Percentiles rank a stretch among this genome's conserved stretches.
These are phyloP conservation scores for Meiosimyza decipiens DNA, from an alignment of 2,888 invertebrate genomes.

Conservation along the genomic window DNA sequence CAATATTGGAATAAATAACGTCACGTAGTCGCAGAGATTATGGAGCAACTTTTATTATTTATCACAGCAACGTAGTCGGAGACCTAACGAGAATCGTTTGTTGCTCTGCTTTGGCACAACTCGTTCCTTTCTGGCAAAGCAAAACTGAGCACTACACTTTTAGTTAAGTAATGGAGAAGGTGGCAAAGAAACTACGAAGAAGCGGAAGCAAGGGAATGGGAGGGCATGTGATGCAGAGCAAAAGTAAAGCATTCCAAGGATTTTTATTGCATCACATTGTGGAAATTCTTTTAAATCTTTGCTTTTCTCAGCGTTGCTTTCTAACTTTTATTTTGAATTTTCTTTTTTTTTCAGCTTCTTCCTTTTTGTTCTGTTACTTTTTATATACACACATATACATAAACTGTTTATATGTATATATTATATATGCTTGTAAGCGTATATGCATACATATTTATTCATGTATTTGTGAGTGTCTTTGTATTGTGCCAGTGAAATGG, in stretches of 20 bases:
- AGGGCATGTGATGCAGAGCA: neutral
- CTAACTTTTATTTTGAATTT: slow-evolving; percentile 23
- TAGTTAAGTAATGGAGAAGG: neutral
- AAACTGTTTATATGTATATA: neutral
- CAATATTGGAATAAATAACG: slow-evolving; percentile 65
- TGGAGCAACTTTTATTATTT: slow-evolving; percentile 58
- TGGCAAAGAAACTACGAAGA: neutral
- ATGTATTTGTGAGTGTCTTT: slow-evolving; percentile 14
- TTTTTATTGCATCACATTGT: slow-evolving; percentile 61
- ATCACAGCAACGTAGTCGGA: slow-evolving; percentile 55
- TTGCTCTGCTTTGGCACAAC: slow-evolving; percentile 29
- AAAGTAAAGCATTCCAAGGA: slow-evolving; percentile 49
- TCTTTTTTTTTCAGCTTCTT: slow-evolving; percentile 22
- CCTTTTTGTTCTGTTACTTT: slow-evolving; percentile 34
- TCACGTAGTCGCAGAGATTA: slow-evolving; percentile 67
- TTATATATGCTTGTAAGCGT: no score
- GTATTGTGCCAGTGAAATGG: slow-evolving; percentile 23
- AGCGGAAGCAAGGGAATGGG: neutral
- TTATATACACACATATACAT: slow-evolving; percentile 21
- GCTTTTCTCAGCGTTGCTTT: slow-evolving; percentile 50
- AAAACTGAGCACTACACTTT: no score
- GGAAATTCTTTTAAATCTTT: slow-evolving; percentile 62
- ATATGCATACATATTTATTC: no score
- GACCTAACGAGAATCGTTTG: slow-evolving; percentile 40
- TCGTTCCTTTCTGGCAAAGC: neutral